These are phyloP conservation scores for Zaprionus tsacasi DNA, from an alignment of 1,140 invertebrate species.

Conservation along the genomic window DNA sequence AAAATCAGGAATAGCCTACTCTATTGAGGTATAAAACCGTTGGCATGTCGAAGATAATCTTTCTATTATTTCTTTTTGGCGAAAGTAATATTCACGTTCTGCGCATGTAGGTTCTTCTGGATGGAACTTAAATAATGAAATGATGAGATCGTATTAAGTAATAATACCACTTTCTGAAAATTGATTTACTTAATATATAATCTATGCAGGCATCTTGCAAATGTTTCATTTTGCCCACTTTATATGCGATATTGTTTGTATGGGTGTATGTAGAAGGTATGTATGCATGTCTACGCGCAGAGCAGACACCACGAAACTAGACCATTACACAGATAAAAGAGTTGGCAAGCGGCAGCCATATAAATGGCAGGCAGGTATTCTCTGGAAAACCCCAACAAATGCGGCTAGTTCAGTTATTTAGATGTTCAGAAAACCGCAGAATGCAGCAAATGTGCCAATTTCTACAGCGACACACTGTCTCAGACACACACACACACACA, in stretches of 20 bases:
- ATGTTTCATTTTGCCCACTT: too few relatives aligned
- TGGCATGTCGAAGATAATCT: neutral
- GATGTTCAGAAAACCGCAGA: conserved; percentile 78
- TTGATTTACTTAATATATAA: too few relatives aligned
- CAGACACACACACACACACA: neutral
- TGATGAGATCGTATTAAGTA: too few relatives aligned
- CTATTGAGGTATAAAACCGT: neutral
- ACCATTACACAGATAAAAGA: neutral
- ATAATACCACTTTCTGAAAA: too few relatives aligned
- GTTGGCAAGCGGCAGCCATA: conserved; percentile 57
- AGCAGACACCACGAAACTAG: neutral
- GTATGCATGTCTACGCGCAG: neutral
- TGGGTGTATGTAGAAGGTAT: too few relatives aligned
- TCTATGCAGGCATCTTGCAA: too few relatives aligned
- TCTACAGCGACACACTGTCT: conserved; percentile 15
- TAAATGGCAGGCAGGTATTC: conserved; percentile 49
- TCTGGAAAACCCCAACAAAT: conserved; percentile 68
- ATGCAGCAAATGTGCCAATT: conserved; percentile 72
- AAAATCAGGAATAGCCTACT: too few relatives aligned
- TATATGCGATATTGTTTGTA: too few relatives aligned
- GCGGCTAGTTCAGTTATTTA: conserved; percentile 64
- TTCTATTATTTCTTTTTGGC: neutral
- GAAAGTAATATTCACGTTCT: neutral
- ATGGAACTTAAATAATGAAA: too few relatives aligned
- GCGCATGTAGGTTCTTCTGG: neutral